Conservation (phyloP, 2,888 invertebrate species). For the Drosophila eohydei region DNA sequence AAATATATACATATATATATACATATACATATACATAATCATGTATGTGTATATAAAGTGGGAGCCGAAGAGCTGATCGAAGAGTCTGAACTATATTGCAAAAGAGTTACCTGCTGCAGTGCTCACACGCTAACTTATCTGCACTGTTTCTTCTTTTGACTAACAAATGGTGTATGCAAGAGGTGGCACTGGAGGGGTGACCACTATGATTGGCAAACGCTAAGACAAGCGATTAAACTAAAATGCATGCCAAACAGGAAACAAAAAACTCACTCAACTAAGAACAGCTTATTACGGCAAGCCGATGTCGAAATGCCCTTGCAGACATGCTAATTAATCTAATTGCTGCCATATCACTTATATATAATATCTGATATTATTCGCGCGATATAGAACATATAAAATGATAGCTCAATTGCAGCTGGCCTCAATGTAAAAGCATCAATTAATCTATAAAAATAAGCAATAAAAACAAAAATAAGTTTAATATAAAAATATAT, state of each 20-base stretch:
- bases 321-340: constrained; percentile 4
- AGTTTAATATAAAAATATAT: not conserved
- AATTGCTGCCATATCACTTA: not conserved
- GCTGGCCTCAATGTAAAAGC: not conserved
- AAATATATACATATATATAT: not conserved
- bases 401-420: not conserved
- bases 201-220: constrained; percentile 21
- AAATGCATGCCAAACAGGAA: constrained; percentile 27
- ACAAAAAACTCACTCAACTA: constrained; percentile 13
- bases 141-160: not conserved
- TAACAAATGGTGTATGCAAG: not conserved
- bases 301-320: constrained; percentile 15
- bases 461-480: not conserved
- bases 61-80: constrained; percentile 23
- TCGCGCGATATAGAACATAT: not conserved
- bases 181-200: not conserved
- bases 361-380: not conserved
- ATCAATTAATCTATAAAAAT: too few relatives aligned
- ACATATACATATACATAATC: not conserved
- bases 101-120: constrained; percentile 1
- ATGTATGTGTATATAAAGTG: not conserved
- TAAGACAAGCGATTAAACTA: constrained; percentile 19
- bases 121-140: not conserved
- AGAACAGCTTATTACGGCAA: constrained; percentile 13
- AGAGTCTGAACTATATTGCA: constrained; percentile 22